Evolutionary conservation across 2,113 vertebrate genomes (phyloP), one percentile per base, ranked within the genome.

Genomic region (Rhinolophus sinicus): DNA sequence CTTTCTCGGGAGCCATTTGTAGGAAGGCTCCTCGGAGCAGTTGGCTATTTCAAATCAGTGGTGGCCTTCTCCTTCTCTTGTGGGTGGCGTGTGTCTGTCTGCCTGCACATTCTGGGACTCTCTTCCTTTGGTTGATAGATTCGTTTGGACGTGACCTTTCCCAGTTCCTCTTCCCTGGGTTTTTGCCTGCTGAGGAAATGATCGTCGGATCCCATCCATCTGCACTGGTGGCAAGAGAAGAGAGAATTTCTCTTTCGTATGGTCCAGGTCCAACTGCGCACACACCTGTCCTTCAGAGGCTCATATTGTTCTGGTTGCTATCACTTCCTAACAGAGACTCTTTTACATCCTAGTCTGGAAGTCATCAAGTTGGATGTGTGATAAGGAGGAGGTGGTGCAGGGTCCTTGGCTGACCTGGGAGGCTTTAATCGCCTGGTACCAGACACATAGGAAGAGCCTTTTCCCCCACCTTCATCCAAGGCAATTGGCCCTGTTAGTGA

Each of bases 81-180:
- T 8, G 19, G 93, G 44, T 1, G 0, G 22, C 24, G 40, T 16
- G 11, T 69, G 28, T 30, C 14, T 54, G 83, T 83, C 58, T 0
- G 1, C 47, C n/a, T 50, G 18, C 26, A 52, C 35, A 19, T 88
- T 90, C 70, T 35, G 87, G 93, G 94, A 80, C 38, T 80, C 54
- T 90, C 88, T 62, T n/a, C 1, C 7, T 64, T 56, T 4, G 5
- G 40, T 69, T 93, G 97, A 97, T 96, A 58, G 93, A 97, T 97
- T 92, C 70, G 78, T 96, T 97, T 97, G 88, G 97, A 97, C 72
- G 0, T 97, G 97, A 97, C 97, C 97, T 97, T 97, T 97, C 65
- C 90, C 9, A 35, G 88, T 96, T 93, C 94, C 94, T 96, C 88
- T 92, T 93, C 81, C 92, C 96, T 94, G 94, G 96, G 94, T 18